Percentiles rank a stretch among this genome's conserved stretches.
Conservation (phyloP, 2,888 invertebrate genomes). For the Drosophila flavopinicola region DNA sequence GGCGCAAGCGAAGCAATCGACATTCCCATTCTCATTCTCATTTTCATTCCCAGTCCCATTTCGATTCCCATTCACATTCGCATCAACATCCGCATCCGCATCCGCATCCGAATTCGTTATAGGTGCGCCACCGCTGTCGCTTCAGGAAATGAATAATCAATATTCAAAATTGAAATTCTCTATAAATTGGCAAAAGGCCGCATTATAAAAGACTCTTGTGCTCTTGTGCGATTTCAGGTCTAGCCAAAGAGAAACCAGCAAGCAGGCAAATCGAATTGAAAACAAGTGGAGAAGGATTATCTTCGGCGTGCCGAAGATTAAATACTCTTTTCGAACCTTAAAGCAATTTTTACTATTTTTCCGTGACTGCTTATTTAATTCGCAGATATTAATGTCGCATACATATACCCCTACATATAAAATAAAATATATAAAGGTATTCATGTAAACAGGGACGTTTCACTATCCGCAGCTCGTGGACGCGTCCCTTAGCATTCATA, state of each 20-base stretch:
- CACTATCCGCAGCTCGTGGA: no score
- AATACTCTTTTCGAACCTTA: no score
- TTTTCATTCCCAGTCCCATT: not conserved
- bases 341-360: no score
- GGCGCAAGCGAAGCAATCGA: slow-evolving; percentile 39
- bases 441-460: no score
- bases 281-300: no score
- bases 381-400: no score
- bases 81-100: slow-evolving; percentile 23
- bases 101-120: slow-evolving; percentile 35
- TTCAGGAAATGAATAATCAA: slow-evolving; percentile 73
- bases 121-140: slow-evolving; percentile 49
- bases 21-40: slow-evolving; percentile 16
- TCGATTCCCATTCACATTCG: slow-evolving; percentile 23
- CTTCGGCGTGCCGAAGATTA: no score
- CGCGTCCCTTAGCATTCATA: no score
- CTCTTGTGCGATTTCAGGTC: not conserved
- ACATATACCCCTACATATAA: no score
- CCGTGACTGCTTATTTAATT: no score
- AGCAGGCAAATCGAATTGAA: slow-evolving; percentile 6
- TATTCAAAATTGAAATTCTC: slow-evolving; percentile 75
- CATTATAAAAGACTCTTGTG: slow-evolving; percentile 17
- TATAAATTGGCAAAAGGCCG: slow-evolving; percentile 61
- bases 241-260: no score
- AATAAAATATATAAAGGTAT: no score